Conservation (phyloP, 2,797 vertebrate species). For the Poeciliopsis infans region DNA sequence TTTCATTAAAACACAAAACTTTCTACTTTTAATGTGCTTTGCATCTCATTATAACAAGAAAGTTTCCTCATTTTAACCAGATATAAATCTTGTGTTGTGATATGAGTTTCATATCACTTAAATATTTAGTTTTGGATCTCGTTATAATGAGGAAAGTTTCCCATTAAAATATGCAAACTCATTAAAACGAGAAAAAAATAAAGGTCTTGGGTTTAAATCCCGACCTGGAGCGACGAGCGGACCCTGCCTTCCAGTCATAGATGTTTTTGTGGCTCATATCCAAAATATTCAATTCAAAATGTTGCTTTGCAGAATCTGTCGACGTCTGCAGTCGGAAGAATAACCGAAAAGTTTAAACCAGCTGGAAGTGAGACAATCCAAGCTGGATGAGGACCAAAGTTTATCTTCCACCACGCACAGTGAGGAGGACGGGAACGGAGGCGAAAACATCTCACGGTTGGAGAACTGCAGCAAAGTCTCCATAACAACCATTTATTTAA, state of each 20-base stretch:
- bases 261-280: neutral
- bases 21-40: neutral
- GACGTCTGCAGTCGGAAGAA: neutral
- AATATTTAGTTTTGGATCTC: no score
- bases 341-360: neutral
- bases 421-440: neutral
- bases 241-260: no score
- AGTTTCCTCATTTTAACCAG: neutral
- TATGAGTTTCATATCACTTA: no score
- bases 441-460: neutral
- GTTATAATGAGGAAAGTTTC: no score
- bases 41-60: neutral
- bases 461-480: slow-evolving; percentile 5
- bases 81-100: neutral
- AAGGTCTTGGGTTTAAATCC: no score
- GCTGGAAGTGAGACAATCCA: neutral
- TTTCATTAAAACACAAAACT: neutral
- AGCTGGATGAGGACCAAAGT: neutral
- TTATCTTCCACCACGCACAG: neutral
- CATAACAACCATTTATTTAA: slow-evolving; percentile 7
- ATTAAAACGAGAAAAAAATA: no score
- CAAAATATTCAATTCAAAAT: neutral
- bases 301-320: neutral
- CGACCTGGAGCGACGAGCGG: no score
- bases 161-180: neutral